Evolutionary conservation across 2,797 vertebrate species (phyloP).

Genomic region (Mus spretus): DNA sequence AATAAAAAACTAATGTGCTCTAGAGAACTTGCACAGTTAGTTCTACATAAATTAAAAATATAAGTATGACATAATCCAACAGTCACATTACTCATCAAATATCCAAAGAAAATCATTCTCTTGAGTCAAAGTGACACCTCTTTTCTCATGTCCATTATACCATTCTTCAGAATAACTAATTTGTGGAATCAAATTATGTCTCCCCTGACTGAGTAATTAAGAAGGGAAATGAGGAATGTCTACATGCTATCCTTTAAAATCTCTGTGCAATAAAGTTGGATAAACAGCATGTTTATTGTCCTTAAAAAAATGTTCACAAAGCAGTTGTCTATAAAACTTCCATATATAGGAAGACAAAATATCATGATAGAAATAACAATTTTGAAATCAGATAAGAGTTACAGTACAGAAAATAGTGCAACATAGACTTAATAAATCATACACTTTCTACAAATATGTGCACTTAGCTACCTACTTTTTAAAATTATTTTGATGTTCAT

Average conservation of each 20-base stretch:
- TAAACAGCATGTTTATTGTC: no score
- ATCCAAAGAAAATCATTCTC: neutral
- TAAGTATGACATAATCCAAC: neutral
- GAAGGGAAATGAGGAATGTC: neutral
- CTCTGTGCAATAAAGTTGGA: no score
- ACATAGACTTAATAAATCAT: no score
- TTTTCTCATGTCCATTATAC: neutral
- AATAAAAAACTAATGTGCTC: neutral
- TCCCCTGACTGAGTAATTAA: neutral
- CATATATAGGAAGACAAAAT: no score
- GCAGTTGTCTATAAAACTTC: neutral
- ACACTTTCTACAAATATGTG: no score
- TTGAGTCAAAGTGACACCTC: neutral
- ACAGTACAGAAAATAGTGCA: no score
- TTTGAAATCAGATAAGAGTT: no score
- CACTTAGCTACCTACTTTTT: no score
- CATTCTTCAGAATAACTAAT: neutral
- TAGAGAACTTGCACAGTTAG: neutral
- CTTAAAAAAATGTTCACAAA: no score
- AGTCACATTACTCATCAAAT: neutral
- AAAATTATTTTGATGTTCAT: no score
- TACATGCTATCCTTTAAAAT: neutral
- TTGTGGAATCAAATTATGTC: neutral
- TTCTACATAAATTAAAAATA: neutral
- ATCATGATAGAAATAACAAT: no score